Conservation (phyloP, 2,113 vertebrate species). For the Amia ocellicauda region DNA sequence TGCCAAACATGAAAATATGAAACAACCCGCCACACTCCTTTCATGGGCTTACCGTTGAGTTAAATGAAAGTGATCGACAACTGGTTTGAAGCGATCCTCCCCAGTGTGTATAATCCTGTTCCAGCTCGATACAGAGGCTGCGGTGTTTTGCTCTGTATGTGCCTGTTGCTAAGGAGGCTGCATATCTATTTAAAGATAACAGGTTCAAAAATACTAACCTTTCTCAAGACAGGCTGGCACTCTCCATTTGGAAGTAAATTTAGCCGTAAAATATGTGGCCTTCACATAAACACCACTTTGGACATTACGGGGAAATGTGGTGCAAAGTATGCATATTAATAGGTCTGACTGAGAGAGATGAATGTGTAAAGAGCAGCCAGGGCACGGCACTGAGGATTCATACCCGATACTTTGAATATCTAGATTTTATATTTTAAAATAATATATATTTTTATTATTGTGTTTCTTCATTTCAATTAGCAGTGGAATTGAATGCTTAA, state of each 20-base stretch:
- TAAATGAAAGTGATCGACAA: background rate
- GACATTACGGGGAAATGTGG: background rate
- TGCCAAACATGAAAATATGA: background rate
- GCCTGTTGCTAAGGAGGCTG: conserved; percentile 17
- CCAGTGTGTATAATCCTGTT: background rate
- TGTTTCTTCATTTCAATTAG: no score
- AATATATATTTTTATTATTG: no score
- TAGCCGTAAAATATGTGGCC: background rate
- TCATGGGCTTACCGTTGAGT: background rate
- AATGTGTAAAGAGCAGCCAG: no score
- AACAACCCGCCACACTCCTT: background rate
- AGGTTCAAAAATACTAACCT: background rate
- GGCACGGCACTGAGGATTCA: no score
- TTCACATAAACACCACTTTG: background rate
- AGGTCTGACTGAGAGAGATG: background rate
- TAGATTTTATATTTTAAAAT: no score
- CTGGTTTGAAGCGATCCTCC: background rate
- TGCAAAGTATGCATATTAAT: background rate
- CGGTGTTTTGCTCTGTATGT: background rate
- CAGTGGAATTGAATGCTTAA: no score
- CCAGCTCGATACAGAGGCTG: background rate
- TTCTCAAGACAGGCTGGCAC: conserved; percentile 3
- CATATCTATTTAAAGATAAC: conserved; percentile 18
- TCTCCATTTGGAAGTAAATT: background rate
- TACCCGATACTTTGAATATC: no score